Percentiles rank a stretch among this genome's conserved stretches.
phyloP scores from a whole-genome alignment of 2,113 vertebrate species.

The Enhydra lutris region DNA sequence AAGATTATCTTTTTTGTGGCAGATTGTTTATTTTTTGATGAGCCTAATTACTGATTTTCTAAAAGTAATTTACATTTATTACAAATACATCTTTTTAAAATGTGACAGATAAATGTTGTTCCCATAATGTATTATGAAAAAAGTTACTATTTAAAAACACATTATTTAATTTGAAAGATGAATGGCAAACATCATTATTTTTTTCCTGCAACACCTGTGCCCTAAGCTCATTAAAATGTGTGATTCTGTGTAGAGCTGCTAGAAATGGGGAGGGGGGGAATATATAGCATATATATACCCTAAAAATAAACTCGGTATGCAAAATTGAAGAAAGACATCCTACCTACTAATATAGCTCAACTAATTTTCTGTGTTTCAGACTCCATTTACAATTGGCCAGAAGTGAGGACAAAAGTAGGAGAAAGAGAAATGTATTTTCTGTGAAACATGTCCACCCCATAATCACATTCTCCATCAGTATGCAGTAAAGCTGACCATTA shows the following conservation, averaged over 20 bases:
- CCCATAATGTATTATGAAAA: constrained; percentile 91
- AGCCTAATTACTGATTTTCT: constrained; percentile 91
- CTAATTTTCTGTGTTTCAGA: constrained; percentile 75
- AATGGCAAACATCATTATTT: constrained; percentile 91
- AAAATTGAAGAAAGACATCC: constrained; percentile 73
- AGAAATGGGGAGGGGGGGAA: constrained; percentile 79
- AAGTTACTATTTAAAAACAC: constrained; percentile 92
- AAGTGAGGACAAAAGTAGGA: constrained; percentile 68
- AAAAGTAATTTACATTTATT: constrained; percentile 92
- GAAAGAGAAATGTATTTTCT: constrained; percentile 74
- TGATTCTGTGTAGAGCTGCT: constrained; percentile 84
- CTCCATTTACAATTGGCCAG: constrained; percentile 69
- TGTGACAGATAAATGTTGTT: constrained; percentile 92
- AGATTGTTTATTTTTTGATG: constrained; percentile 92
- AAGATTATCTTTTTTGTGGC: constrained; percentile 92
- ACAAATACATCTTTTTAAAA: constrained; percentile 91
- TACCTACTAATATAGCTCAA: constrained; percentile 73
- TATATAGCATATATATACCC: constrained; percentile 81
- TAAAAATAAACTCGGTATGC: constrained; percentile 83
- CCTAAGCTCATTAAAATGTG: constrained; percentile 89
- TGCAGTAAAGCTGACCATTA: constrained; percentile 59
- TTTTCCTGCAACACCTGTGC: constrained; percentile 86
- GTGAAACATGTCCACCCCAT: constrained; percentile 56
- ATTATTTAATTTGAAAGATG: constrained; percentile 92
- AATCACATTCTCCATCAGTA: constrained; percentile 64